A percentile compares a stretch with the other conserved stretches of the same genome.
These are phyloP conservation scores for Cheirogaleus major DNA, from an alignment of 2,797 vertebrate genomes.

Conservation along the genomic window DNA sequence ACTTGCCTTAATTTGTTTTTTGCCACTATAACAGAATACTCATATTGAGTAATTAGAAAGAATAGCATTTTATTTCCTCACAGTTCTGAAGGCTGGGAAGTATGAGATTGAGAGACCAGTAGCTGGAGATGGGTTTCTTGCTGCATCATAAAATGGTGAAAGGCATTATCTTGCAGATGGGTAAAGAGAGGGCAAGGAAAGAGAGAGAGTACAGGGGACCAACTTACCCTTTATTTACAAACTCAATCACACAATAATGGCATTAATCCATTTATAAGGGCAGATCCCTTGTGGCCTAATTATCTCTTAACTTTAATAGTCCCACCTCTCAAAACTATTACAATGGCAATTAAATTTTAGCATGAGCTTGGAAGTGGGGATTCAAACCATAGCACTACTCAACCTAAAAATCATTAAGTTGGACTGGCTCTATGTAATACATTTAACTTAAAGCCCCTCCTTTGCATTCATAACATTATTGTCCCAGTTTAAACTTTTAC, in stretches of 20 bases:
- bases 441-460: neutral
- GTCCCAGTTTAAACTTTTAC: neutral
- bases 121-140: neutral
- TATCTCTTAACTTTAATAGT: neutral
- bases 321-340: neutral
- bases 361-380: neutral
- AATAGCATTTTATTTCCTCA: neutral
- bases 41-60: neutral
- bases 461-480: neutral
- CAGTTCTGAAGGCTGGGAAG: neutral
- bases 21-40: neutral
- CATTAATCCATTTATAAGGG: neutral
- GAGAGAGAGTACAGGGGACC: neutral
- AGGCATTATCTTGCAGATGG: neutral
- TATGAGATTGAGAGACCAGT: neutral
- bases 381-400: neutral
- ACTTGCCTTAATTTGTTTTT: neutral
- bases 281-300: neutral
- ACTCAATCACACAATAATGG: neutral
- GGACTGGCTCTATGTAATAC: neutral
- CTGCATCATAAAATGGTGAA: no score
- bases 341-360: neutral
- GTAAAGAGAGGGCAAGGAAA: neutral
- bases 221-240: neutral
- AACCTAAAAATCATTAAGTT: neutral